phyloP scores from a whole-genome alignment of 2,797 vertebrate species.

The Cirrhinus mrigala region DNA sequence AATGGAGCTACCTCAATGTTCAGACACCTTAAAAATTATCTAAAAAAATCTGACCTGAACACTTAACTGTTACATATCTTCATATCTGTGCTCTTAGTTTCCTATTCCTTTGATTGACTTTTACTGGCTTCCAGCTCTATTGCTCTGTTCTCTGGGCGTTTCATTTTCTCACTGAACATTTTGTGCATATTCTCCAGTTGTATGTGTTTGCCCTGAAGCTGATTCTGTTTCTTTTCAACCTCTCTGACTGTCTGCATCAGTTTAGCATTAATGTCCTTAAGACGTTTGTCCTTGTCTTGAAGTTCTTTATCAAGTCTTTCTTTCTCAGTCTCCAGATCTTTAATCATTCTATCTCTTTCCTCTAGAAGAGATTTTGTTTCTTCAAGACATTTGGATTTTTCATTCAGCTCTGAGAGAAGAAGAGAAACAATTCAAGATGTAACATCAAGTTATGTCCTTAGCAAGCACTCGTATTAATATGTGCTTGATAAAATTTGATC shows the following conservation, averaged over 20 bases:
- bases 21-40: not conserved
- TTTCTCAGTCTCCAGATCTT: constrained; percentile 13
- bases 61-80: not conserved
- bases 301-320: not conserved
- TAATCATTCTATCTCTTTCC: constrained; percentile 19
- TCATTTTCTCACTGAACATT: constrained; percentile 12
- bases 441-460: not conserved
- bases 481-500: not conserved
- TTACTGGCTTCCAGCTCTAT: not conserved
- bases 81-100: not conserved
- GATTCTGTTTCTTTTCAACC: constrained; percentile 10
- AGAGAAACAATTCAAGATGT: not conserved
- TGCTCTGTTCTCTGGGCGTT: not conserved
- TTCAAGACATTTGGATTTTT: constrained; percentile 35
- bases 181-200: constrained; percentile 22
- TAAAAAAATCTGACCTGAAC: not conserved
- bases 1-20: not conserved
- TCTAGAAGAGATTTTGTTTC: constrained; percentile 34
- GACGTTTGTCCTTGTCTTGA: constrained; percentile 31
- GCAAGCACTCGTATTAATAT: not conserved
- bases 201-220: constrained; percentile 8
- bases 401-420: constrained; percentile 13
- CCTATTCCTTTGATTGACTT: not conserved
- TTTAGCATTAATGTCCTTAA: not conserved
- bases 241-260: constrained; percentile 1